A percentile compares a stretch with the other conserved stretches of the same genome.
phyloP scores from a whole-genome alignment of 2,113 vertebrate species.

The Thunnus maccoyii region DNA sequence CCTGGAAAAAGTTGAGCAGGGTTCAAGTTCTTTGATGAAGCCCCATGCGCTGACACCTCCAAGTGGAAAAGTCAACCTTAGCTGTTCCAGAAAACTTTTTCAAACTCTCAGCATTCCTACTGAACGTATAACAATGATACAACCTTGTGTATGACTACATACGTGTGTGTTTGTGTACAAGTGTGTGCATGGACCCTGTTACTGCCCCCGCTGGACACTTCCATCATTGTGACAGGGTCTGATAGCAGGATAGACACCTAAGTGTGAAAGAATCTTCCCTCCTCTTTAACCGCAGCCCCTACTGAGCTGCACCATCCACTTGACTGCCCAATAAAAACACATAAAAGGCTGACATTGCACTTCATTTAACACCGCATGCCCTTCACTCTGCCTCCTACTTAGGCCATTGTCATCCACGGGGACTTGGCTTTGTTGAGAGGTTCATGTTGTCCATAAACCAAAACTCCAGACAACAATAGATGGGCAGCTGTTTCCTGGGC shows the following conservation, averaged over 20 bases:
- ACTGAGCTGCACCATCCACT: slow-evolving; percentile 57
- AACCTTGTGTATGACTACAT: background rate
- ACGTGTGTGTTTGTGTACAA: slow-evolving; percentile 18
- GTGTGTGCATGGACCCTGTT: slow-evolving; percentile 8
- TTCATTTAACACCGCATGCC: slow-evolving; percentile 74
- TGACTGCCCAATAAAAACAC: slow-evolving; percentile 70
- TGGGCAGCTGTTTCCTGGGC: slow-evolving; percentile 77
- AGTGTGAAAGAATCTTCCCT: slow-evolving; percentile 72
- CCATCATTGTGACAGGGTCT: slow-evolving; percentile 16
- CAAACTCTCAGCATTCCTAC: background rate
- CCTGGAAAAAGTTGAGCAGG: too few species aligned
- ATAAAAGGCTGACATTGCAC: slow-evolving; percentile 73
- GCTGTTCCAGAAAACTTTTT: background rate
- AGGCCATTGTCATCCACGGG: slow-evolving; percentile 64
- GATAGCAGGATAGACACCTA: slow-evolving; percentile 66
- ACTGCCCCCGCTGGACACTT: slow-evolving; percentile 2
- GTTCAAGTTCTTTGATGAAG: too few species aligned
- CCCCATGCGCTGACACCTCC: too few species aligned
- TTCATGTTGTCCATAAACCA: slow-evolving; percentile 76
- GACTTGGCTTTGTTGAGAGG: slow-evolving; percentile 73
- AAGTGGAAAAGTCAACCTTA: too few species aligned
- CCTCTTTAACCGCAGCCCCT: slow-evolving; percentile 64
- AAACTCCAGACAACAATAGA: slow-evolving; percentile 75
- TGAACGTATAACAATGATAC: background rate
- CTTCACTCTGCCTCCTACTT: slow-evolving; percentile 71